A percentile compares a stretch with the other conserved stretches of the same genome.
Conservation (phyloP, 2,888 invertebrate species). For the Synergus japonicus region DNA sequence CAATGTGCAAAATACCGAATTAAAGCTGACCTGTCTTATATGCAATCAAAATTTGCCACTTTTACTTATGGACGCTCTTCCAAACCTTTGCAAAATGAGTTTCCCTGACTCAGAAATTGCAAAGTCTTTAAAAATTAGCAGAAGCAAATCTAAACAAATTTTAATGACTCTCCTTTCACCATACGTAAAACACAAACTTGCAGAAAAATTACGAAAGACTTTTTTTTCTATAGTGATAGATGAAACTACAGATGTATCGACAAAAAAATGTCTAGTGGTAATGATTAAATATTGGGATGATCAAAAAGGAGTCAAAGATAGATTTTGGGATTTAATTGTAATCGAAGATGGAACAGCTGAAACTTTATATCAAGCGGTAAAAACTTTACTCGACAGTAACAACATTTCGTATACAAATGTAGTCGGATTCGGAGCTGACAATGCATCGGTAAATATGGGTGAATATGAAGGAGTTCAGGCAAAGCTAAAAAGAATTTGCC, state of each 20-base stretch:
- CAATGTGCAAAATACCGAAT: background rate
- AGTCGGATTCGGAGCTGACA: slow-evolving; percentile 48
- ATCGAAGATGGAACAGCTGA: slow-evolving; percentile 40
- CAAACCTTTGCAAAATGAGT: background rate
- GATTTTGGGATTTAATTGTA: slow-evolving; percentile 22
- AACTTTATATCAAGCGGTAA: slow-evolving; percentile 45
- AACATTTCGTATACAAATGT: slow-evolving; percentile 49
- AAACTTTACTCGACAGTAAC: slow-evolving; percentile 34
- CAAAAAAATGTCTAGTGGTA: background rate
- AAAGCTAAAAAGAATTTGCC: slow-evolving; percentile 42
- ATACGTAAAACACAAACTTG: background rate
- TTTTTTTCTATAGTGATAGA: background rate
- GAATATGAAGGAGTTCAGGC: slow-evolving; percentile 45
- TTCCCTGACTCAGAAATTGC: background rate
- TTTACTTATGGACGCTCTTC: background rate
- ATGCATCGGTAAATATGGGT: slow-evolving; percentile 49
- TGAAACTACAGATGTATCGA: background rate
- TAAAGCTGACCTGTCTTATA: background rate
- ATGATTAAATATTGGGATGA: background rate
- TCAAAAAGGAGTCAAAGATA: background rate
- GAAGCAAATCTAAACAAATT: background rate
- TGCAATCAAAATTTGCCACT: background rate
- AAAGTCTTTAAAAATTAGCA: background rate
- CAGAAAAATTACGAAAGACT: background rate
- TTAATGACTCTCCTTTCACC: background rate